A percentile compares a stretch with the other conserved stretches of the same genome.
These are phyloP conservation scores for Vulpes lagopus DNA, from an alignment of 2,113 vertebrate genomes.

Conservation along the genomic window DNA sequence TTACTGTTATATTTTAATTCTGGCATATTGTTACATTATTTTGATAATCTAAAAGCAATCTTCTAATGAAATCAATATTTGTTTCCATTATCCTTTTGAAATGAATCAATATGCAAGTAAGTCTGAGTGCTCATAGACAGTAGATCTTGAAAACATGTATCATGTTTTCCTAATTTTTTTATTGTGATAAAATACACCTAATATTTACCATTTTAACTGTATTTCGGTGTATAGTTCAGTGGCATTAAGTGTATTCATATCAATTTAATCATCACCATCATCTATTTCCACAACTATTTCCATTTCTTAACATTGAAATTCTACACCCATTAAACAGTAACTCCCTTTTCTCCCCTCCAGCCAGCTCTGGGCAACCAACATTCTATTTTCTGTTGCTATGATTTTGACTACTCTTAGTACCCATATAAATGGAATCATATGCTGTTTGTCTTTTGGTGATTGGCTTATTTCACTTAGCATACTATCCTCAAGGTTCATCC, in stretches of 20 bases:
- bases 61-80: neutral
- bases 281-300: neutral
- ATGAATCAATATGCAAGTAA: neutral
- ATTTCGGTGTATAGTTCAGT: neutral
- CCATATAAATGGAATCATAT: neutral
- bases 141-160: neutral
- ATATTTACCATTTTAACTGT: neutral
- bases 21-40: neutral
- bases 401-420: neutral
- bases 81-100: neutral
- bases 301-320: neutral
- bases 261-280: neutral
- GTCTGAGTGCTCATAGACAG: neutral
- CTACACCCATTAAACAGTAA: neutral
- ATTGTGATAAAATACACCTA: neutral
- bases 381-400: neutral
- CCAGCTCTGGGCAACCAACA: neutral
- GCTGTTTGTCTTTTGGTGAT: neutral
- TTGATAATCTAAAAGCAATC: neutral
- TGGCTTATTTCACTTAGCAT: neutral
- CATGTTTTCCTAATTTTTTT: neutral
- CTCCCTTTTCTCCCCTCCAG: rapidly evolving
- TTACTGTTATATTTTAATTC: neutral
- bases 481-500: neutral
- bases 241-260: neutral